These are phyloP conservation scores for Argynnis bischoffii DNA, from an alignment of 2,888 invertebrate species.

Conservation along the genomic window DNA sequence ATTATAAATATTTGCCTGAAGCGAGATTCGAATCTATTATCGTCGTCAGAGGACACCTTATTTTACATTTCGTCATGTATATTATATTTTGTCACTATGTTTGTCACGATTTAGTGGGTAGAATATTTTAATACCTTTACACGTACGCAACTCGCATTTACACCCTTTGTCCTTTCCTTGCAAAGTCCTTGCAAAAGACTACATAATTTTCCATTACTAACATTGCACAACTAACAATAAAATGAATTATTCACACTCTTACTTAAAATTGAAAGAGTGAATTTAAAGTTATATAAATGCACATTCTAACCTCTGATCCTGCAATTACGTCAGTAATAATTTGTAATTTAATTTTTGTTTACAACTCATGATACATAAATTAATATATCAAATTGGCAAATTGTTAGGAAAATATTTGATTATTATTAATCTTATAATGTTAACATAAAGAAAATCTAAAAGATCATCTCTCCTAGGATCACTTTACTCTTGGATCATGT, in stretches of 20 bases:
- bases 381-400: too few species aligned
- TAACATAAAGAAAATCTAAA: too few species aligned
- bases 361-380: too few species aligned
- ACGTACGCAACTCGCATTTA: neutral
- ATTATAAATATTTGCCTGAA: too few species aligned
- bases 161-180: constrained; percentile 12
- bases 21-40: too few species aligned
- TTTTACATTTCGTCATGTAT: neutral
- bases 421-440: too few species aligned
- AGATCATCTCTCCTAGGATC: too few species aligned
- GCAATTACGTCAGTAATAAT: too few species aligned
- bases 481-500: too few species aligned
- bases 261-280: neutral
- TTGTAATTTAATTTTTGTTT: too few species aligned
- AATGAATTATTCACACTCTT: constrained; percentile 6
- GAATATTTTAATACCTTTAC: neutral
- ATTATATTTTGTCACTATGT: neutral
- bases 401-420: too few species aligned
- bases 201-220: neutral
- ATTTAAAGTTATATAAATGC: neutral
- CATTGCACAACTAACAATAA: neutral
- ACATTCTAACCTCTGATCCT: neutral
- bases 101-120: neutral
- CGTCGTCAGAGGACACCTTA: too few species aligned
- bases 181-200: constrained; percentile 4